phyloP scores from a whole-genome alignment of 2,113 vertebrate species.

The Carassius carassius region DNA sequence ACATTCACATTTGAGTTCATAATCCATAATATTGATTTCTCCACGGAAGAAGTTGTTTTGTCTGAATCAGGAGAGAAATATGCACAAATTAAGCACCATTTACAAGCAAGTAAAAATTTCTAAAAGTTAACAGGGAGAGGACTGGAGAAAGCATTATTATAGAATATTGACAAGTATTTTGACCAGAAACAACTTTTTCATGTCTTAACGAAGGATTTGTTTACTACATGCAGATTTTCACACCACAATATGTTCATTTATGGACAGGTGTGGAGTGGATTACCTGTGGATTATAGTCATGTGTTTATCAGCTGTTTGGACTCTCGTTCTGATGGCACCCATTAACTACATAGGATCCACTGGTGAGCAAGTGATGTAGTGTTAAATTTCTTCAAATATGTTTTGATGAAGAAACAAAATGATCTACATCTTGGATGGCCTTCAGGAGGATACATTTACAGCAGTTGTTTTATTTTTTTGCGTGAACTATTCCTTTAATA shows the following conservation, averaged over 20 bases:
- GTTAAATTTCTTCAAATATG: neutral
- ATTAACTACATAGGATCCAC: too few species aligned
- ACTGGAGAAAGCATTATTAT: neutral
- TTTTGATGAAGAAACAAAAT: neutral
- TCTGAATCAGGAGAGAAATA: neutral
- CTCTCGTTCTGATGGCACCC: too few species aligned
- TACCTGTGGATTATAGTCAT: too few species aligned
- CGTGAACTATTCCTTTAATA: too few species aligned
- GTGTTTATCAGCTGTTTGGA: too few species aligned
- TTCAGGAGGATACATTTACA: neutral
- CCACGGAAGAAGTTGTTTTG: neutral
- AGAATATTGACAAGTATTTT: neutral
- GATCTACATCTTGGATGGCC: neutral
- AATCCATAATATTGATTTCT: neutral
- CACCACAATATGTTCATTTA: neutral
- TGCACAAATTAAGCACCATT: neutral
- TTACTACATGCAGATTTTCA: neutral
- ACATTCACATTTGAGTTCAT: too few species aligned
- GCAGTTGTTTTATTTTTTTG: neutral
- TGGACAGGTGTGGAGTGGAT: too few species aligned
- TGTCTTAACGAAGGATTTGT: neutral
- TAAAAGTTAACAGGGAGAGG: neutral
- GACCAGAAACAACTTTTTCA: neutral
- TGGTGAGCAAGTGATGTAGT: neutral
- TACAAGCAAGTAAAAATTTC: neutral